These are phyloP conservation scores for Periophthalmodon schlosseri DNA, from an alignment of 2,113 vertebrate species.

Conservation along the genomic window DNA sequence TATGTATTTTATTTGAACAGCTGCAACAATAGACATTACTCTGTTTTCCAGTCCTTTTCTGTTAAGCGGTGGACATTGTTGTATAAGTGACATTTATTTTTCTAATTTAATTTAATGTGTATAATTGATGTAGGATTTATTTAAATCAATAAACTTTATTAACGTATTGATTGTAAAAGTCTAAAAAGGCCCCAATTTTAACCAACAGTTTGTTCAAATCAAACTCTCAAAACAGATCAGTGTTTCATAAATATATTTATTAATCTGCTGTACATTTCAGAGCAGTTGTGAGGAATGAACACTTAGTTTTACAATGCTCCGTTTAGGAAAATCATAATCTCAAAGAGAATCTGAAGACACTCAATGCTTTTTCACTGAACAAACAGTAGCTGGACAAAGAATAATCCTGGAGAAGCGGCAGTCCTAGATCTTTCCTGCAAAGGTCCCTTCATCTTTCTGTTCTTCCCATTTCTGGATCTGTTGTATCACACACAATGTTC, in stretches of 20 bases:
- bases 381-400: slow-evolving; percentile 8
- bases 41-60: slow-evolving; percentile 37
- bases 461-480: slow-evolving; percentile 82
- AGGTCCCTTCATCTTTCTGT: slow-evolving; percentile 77
- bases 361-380: slow-evolving; percentile 11
- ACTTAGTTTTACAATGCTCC: slow-evolving; percentile 25
- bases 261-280: slow-evolving; percentile 63
- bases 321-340: slow-evolving; percentile 21
- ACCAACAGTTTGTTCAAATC: background rate
- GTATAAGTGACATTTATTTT: slow-evolving; percentile 67
- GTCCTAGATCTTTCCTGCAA: slow-evolving; percentile 84
- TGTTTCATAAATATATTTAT: slow-evolving; percentile 60
- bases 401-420: slow-evolving; percentile 12
- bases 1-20: slow-evolving; percentile 62
- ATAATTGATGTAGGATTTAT: slow-evolving; percentile 70
- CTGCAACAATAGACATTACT: slow-evolving; percentile 36
- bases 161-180: background rate
- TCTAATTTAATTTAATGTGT: slow-evolving; percentile 66
- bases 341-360: slow-evolving; percentile 15
- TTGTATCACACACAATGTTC: background rate
- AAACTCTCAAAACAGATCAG: background rate
- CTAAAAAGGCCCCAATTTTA: background rate
- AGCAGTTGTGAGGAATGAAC: slow-evolving; percentile 59
- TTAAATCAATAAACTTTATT: slow-evolving; percentile 64
- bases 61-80: slow-evolving; percentile 44